A percentile compares a stretch with the other conserved stretches of the same genome.
phyloP scores from a whole-genome alignment of 2,113 vertebrate species.

The Copsychus sechellarum region DNA sequence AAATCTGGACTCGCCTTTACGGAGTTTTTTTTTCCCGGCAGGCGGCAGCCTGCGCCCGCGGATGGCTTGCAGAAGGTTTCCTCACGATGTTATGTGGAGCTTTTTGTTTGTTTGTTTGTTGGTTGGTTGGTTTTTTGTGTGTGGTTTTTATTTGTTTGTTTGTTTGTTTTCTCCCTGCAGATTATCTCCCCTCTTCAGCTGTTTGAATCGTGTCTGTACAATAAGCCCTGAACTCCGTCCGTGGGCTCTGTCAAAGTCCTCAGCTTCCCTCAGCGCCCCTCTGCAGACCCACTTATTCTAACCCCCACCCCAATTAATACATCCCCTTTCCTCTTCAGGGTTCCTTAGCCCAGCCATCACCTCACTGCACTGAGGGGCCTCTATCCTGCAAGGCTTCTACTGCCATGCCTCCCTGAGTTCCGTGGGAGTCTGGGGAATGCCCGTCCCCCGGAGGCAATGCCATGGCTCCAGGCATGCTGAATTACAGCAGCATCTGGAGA shows the following conservation, averaged over 20 bases:
- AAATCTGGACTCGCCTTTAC: fast-evolving
- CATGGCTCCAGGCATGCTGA: not conserved
- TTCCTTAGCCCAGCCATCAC: not conserved
- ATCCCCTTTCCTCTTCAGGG: not conserved
- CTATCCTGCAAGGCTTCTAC: fast-evolving
- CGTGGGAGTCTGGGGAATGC: not conserved
- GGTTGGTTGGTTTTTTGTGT: not conserved
- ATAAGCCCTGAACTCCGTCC: not conserved
- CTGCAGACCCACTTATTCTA: not conserved
- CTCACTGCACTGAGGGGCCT: not conserved
- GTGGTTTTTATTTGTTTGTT: no score
- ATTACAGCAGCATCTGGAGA: not conserved
- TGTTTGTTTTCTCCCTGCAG: not conserved
- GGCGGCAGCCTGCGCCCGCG: slow-evolving; percentile 26
- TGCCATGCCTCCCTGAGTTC: not conserved
- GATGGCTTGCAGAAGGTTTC: not conserved
- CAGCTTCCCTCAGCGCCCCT: not conserved
- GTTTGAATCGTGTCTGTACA: not conserved
- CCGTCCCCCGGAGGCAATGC: not conserved
- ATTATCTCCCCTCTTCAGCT: not conserved
- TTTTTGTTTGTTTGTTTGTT: no score
- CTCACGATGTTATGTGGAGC: fast-evolving
- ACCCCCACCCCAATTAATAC: not conserved
- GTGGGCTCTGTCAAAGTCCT: not conserved
- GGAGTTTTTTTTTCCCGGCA: not conserved